Conservation (phyloP, 2,888 invertebrate species). For the Punctoribates punctum region DNA sequence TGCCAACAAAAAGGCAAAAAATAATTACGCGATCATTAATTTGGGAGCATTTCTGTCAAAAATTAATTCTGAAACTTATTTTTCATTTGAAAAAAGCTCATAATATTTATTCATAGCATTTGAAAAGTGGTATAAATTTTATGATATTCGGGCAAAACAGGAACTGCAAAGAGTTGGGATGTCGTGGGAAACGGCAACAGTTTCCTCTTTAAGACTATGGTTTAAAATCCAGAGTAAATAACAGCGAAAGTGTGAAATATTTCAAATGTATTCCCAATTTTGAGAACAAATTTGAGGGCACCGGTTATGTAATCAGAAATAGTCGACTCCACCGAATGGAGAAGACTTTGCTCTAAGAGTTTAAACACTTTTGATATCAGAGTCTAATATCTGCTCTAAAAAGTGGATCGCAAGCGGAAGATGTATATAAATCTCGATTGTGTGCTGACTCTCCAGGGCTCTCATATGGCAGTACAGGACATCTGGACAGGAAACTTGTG, state of each 20-base stretch:
- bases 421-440: constrained; percentile 13
- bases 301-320: background rate
- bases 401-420: background rate
- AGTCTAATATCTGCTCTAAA: background rate
- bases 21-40: too few relatives aligned
- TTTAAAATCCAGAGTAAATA: background rate
- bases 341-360: background rate
- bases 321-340: background rate
- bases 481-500: constrained; percentile 16
- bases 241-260: background rate
- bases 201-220: background rate
- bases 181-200: constrained; percentile 16
- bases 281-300: background rate
- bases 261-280: background rate
- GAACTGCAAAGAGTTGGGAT: background rate
- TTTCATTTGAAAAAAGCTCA: too few relatives aligned
- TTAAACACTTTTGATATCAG: constrained; percentile 8
- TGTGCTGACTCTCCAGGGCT: background rate
- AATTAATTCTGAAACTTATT: too few relatives aligned
- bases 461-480: constrained; percentile 16
- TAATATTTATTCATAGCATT: too few relatives aligned
- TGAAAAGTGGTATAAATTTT: background rate
- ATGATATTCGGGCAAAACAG: background rate
- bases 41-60: too few relatives aligned
- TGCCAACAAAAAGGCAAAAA: too few relatives aligned